Evolutionary conservation across 1,140 invertebrate genomes (phyloP), one percentile per base, ranked within the genome.

Genomic region (Diorhabda elongata): DNA sequence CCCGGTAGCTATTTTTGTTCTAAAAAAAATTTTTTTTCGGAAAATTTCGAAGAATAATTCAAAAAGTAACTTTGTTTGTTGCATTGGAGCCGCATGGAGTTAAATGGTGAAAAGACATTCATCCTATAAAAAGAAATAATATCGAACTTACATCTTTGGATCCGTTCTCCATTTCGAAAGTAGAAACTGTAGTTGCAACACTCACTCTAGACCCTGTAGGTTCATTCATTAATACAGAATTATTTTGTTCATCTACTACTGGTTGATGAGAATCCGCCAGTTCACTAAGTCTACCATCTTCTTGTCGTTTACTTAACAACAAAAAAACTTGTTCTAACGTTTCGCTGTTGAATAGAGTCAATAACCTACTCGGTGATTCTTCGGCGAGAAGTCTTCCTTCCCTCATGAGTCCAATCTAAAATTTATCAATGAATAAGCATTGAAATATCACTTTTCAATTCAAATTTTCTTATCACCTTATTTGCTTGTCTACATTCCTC

Each of bases 401-500:
- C 76, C 96, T 86, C 87, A 98, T 91, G 8, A 98, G 83, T 44
- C 95, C 95, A 77, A 97, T 93, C 93, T 95, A 75, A 44, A 66
- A 69, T 43, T 26, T 26, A 26, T 26, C 26, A 26, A 26, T 26
- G 26, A 26, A 1, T 26, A 26, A 26, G 26, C 26, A 26, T 26
- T 26, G 26, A 26, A 26, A 26, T 26, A 26, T 26, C 26, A 26
- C 1, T 26, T 26, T 26, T 26, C 26, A 26, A 26, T 26, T 26
- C 26, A 26, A 26, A 26, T 26, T 26, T 26, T 26, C 26, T 26
- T 26, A 26, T 66, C 57, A 73, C 71, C 83, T 85, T 89, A 81
- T 95, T 84, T 7, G 93, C 92, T 78, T 94, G 89, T 76, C 90
- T 88, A 1, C 94, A 90, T 82, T 98, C 96, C 78, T 97, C 95